phyloP scores from a whole-genome alignment of 1,140 invertebrate genomes.

The Anastatus disparis region DNA sequence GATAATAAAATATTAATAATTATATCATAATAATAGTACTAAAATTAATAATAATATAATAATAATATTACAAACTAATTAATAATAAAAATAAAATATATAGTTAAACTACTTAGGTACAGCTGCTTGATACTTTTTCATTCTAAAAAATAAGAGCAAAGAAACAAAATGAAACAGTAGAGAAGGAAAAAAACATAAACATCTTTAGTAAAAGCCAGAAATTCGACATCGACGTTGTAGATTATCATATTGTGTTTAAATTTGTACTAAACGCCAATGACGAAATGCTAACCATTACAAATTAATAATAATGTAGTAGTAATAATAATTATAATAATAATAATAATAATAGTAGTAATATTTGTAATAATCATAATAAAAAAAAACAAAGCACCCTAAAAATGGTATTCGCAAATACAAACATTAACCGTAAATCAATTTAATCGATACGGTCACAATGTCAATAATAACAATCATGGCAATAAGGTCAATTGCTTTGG shows the following conservation, averaged over 20 bases:
- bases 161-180: slow-evolving; percentile 49
- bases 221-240: slow-evolving; percentile 14
- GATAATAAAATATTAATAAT: slow-evolving; percentile 45
- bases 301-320: slow-evolving; percentile 26
- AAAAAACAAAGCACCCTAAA: slow-evolving; percentile 38
- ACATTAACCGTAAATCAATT: slow-evolving; percentile 30
- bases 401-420: slow-evolving; percentile 30
- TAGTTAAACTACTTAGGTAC: slow-evolving; percentile 63
- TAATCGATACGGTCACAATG: slow-evolving; percentile 37
- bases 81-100: slow-evolving; percentile 55
- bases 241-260: slow-evolving; percentile 5
- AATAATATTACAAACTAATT: slow-evolving; percentile 45
- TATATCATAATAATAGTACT: slow-evolving; percentile 52
- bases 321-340: slow-evolving; percentile 26
- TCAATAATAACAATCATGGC: slow-evolving; percentile 34
- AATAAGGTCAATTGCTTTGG: slow-evolving; percentile 6
- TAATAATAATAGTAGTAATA: slow-evolving; percentile 16
- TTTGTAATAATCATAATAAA: slow-evolving; percentile 20
- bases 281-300: slow-evolving; percentile 27
- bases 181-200: slow-evolving; percentile 44
- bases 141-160: slow-evolving; percentile 48
- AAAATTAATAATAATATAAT: slow-evolving; percentile 51
- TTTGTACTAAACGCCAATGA: slow-evolving; percentile 22
- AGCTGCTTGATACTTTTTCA: slow-evolving; percentile 61
- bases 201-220: slow-evolving; percentile 16